Base-by-base conservation (phyloP, 2,113 vertebrate species). In the Crocuta crocuta region DNA sequence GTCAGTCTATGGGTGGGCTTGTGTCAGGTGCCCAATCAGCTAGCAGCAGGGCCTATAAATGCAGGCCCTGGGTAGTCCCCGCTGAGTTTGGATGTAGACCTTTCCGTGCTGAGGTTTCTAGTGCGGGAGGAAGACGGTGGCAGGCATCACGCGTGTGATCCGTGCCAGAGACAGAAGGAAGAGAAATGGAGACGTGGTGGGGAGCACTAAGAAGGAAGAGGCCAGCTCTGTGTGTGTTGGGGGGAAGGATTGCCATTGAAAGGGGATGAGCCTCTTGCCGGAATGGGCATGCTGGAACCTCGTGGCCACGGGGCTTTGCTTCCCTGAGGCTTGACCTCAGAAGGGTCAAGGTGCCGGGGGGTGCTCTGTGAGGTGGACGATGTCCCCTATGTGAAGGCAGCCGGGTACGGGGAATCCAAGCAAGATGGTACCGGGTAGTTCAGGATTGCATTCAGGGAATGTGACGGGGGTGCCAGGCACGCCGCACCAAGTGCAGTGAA, bases 1-100 rank as follows among this genome's bases (percentile, higher is more conserved):
- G n/a, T 35, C 48, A 79, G 35, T 68, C 73, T 43, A 21, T n/a
- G n/a, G 39, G 17, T 23, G 50, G 17, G 16, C 58, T 92, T 94
- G 35, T 33, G 31, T 50, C 70, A 53, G 39, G 17, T 2, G 28
- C 4, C 89, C 78, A 91, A 74, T 89, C 66, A 70, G 21, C n/a
- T 74, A 48, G 0, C 11, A 86, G 95, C 76, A 84, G 39, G 28
- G 45, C 45, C 76, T 88, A 15, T 55, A 70, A 88, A 17, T 9
- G 0, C 3, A n/a, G 53, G 63, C n/a, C 0, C 74, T 0, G 13
- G 0, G 0, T 0, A 1, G 1, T 28, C 13, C 1, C 10, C 0
- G 6, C 1, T 8, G 9, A 24, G 21, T 6, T 2, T 43, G 15
- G 7, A 3, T 0, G 1, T 0, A 7, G 7, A 3, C 1, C 4